phyloP scores from a whole-genome alignment of 2,888 invertebrate genomes.

The Agonopterix heracliana region DNA sequence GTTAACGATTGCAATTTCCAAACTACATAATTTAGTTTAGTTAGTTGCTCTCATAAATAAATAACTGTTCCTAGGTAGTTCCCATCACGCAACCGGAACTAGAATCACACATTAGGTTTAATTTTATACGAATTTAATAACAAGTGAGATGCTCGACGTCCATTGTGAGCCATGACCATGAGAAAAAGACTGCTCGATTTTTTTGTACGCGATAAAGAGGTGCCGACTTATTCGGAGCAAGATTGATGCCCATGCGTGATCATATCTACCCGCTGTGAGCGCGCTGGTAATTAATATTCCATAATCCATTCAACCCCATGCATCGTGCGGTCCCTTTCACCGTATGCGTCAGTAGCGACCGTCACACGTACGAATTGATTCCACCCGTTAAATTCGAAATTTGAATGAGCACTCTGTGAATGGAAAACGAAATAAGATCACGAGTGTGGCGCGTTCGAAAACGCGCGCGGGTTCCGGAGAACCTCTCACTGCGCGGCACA shows the following conservation, averaged over 20 bases:
- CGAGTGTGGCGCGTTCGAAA: constrained; percentile 51
- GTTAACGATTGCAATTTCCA: constrained; percentile 8
- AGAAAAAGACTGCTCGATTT: constrained; percentile 63
- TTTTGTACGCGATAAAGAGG: constrained; percentile 67
- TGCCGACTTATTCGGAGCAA: constrained; percentile 65
- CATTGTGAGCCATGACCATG: constrained; percentile 64
- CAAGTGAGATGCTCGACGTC: constrained; percentile 60
- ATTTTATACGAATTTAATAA: constrained; percentile 77
- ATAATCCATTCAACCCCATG: constrained; percentile 61
- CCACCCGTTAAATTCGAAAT: constrained; percentile 65
- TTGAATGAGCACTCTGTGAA: constrained; percentile 62
- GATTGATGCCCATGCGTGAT: constrained; percentile 66
- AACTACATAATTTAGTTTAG: constrained; percentile 18
- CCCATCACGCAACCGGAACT: constrained; percentile 71
- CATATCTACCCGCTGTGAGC: constrained; percentile 62
- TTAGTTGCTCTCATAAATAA: constrained; percentile 29
- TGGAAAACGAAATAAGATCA: constrained; percentile 64
- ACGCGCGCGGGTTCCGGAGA: constrained; percentile 25
- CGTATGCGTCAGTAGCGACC: constrained; percentile 33
- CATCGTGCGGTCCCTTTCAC: constrained; percentile 44
- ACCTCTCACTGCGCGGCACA: constrained; percentile 58
- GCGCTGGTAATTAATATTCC: constrained; percentile 63
- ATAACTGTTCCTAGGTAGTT: constrained; percentile 54
- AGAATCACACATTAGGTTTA: constrained; percentile 73
- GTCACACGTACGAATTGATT: constrained; percentile 67